phyloP scores from a whole-genome alignment of 2,113 vertebrate species.

The Orycteropus afer region DNA sequence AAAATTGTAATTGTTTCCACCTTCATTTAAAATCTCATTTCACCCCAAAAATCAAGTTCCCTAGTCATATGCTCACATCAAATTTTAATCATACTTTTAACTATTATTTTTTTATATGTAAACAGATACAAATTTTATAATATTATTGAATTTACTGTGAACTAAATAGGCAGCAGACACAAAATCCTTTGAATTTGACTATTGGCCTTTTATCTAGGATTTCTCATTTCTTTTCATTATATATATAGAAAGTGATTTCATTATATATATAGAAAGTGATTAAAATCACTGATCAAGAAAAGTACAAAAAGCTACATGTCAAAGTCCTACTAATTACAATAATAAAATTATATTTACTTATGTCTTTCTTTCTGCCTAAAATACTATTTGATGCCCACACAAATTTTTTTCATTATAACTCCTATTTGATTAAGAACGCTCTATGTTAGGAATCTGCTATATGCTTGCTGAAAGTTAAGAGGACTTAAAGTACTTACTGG shows the following conservation, averaged over 20 bases:
- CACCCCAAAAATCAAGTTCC: neutral
- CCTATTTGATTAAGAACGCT: neutral
- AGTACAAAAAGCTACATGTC: neutral
- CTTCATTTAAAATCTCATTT: neutral
- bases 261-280: neutral
- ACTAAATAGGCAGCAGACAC: neutral
- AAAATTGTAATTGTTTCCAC: neutral
- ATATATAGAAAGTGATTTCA: too few species aligned
- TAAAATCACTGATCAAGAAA: neutral
- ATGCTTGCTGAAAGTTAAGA: too few species aligned
- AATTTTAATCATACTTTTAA: neutral
- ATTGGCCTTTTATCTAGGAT: neutral
- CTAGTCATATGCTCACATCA: neutral
- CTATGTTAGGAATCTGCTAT: too few species aligned
- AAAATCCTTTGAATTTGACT: neutral
- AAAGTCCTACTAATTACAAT: neutral
- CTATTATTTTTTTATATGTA: neutral
- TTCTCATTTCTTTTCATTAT: too few species aligned
- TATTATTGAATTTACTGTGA: neutral
- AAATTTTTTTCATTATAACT: neutral
- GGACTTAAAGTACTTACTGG: too few species aligned
- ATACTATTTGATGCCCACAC: neutral
- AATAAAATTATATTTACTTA: neutral
- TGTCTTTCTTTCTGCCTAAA: neutral
- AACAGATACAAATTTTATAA: neutral